Percentiles rank a stretch among this genome's conserved stretches.
Conservation (phyloP, 2,113 vertebrate species). For the Helogale parvula region DNA sequence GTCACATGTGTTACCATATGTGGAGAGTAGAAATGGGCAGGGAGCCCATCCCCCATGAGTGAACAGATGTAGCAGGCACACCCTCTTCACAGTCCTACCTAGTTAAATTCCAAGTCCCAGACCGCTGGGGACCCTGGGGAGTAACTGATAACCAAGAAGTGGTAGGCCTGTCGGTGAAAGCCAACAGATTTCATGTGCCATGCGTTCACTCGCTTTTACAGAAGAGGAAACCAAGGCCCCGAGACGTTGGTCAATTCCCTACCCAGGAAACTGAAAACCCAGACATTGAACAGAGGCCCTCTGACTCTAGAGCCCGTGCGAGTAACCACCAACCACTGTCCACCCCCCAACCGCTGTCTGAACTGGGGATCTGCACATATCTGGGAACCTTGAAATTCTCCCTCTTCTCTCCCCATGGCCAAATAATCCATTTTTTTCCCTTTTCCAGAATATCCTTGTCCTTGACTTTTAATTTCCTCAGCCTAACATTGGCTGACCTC, state of each 20-base stretch:
- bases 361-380: neutral
- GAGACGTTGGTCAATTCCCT: neutral
- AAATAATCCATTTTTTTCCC: neutral
- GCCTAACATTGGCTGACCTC: neutral
- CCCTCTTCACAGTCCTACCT: neutral
- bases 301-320: neutral
- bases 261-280: neutral
- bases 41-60: no score
- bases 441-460: neutral
- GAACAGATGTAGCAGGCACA: neutral
- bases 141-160: neutral
- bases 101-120: neutral
- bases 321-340: neutral
- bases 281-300: neutral
- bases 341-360: neutral
- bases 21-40: neutral
- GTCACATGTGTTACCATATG: neutral
- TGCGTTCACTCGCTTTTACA: neutral
- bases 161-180: neutral
- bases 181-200: neutral
- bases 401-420: neutral
- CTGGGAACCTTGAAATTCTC: neutral
- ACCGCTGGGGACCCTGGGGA: neutral
- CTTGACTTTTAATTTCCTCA: neutral
- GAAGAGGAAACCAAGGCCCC: neutral